phyloP scores from a whole-genome alignment of 1,140 invertebrate species.

The Drosophila watanabei region DNA sequence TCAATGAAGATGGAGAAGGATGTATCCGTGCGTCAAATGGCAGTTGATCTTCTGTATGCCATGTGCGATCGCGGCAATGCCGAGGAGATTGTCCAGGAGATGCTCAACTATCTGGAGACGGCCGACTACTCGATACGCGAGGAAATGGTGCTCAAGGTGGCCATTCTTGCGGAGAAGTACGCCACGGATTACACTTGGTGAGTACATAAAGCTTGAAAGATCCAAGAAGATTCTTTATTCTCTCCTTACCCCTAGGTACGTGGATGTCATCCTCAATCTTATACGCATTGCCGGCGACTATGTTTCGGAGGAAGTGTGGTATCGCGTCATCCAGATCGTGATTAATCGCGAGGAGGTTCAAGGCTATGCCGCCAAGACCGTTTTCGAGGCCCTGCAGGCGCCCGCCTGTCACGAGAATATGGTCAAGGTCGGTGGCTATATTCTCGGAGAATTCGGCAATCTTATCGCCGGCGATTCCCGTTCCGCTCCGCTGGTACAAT shows the following conservation, averaged over 20 bases:
- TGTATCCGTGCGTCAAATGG: slow-evolving; percentile 98
- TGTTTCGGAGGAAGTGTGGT: slow-evolving; percentile 99
- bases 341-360: slow-evolving; percentile 99
- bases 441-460: slow-evolving; percentile 99
- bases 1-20: slow-evolving; percentile 99
- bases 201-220: slow-evolving; percentile 53
- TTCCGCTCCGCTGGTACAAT: slow-evolving; percentile 98
- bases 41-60: slow-evolving; percentile 99
- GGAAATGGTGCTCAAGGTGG: slow-evolving; percentile 99
- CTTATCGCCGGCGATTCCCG: slow-evolving; percentile 99
- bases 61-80: slow-evolving; percentile 99
- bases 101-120: slow-evolving; percentile 99
- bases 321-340: slow-evolving; percentile 99
- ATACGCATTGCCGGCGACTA: slow-evolving; percentile 99
- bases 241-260: slow-evolving; percentile 86
- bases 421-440: slow-evolving; percentile 99
- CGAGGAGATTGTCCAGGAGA: slow-evolving; percentile 99
- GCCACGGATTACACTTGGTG: slow-evolving; percentile 99
- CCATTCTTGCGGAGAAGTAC: slow-evolving; percentile 99
- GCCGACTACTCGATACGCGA: slow-evolving; percentile 99
- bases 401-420: slow-evolving; percentile 99
- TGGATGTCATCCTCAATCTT: slow-evolving; percentile 99
- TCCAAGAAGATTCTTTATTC: background rate
- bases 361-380: slow-evolving; percentile 99
- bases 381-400: slow-evolving; percentile 99